Evolutionary conservation across 2,113 vertebrate species (phyloP).

Genomic region (Marmota monax): DNA sequence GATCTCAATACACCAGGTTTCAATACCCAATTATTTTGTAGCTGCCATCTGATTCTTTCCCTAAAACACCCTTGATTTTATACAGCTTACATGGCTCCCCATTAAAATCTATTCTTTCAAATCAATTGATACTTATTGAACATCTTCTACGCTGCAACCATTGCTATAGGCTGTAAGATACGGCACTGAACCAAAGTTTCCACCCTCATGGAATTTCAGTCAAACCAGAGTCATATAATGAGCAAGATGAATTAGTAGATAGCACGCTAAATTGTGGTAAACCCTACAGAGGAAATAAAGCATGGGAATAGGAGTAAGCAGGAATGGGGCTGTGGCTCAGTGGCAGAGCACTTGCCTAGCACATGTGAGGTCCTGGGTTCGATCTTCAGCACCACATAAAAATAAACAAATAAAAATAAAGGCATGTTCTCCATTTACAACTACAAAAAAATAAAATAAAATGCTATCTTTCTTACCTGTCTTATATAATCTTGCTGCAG

Average conservation of each 20-base stretch:
- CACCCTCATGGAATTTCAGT: neutral
- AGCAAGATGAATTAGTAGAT: neutral
- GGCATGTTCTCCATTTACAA: too few species aligned
- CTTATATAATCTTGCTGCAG: neutral
- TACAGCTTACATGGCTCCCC: neutral
- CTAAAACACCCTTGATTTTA: neutral
- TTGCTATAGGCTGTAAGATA: neutral
- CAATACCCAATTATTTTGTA: neutral
- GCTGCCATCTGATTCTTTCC: neutral
- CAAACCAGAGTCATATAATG: neutral
- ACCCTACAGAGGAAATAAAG: neutral
- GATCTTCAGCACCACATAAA: too few species aligned
- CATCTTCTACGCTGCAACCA: neutral
- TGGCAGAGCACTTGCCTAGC: too few species aligned
- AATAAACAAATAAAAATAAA: too few species aligned
- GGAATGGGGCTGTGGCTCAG: too few species aligned
- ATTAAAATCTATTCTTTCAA: neutral
- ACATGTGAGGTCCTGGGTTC: too few species aligned
- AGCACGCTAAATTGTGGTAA: neutral
- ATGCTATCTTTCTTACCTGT: neutral
- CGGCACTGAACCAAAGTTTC: neutral
- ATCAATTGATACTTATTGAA: neutral
- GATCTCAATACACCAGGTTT: neutral
- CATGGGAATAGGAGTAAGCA: neutral
- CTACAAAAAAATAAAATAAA: too few species aligned